Percentiles rank a stretch among this genome's conserved stretches.
phyloP scores from a whole-genome alignment of 2,888 invertebrate genomes.

The Orthonychiurus folsomi region DNA sequence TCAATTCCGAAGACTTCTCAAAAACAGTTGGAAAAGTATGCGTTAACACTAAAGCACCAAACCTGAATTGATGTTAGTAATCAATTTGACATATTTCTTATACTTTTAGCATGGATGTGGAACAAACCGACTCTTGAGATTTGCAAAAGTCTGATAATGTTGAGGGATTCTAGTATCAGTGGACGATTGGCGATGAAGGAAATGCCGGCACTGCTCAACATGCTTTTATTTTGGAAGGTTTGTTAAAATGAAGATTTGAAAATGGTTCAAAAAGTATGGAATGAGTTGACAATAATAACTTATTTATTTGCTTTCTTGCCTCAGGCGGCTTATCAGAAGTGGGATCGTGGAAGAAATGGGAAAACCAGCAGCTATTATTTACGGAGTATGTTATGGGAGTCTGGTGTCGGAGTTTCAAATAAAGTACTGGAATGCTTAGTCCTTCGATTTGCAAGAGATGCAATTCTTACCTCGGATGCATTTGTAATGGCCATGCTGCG shows the following conservation, averaged over 20 bases:
- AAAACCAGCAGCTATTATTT: conserved; percentile 58
- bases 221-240: conserved; percentile 59
- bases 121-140: conserved; percentile 57
- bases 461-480: conserved; percentile 52
- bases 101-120: conserved; percentile 47
- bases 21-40: conserved; percentile 52
- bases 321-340: conserved; percentile 55
- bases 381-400: conserved; percentile 58
- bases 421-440: conserved; percentile 66
- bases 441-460: conserved; percentile 56
- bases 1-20: conserved; percentile 54
- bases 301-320: too few relatives aligned
- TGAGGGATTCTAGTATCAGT: conserved; percentile 57
- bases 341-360: conserved; percentile 48
- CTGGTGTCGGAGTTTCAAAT: conserved; percentile 61
- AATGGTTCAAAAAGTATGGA: neutral
- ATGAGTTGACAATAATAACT: neutral
- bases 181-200: conserved; percentile 55
- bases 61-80: neutral
- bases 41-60: conserved; percentile 10
- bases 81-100: conserved; percentile 1
- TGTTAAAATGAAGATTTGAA: conserved; percentile 6
- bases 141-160: conserved; percentile 60
- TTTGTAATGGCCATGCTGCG: conserved; percentile 58
- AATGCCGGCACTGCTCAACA: conserved; percentile 56